These are phyloP conservation scores for Centropristis striata DNA, from an alignment of 2,113 vertebrate genomes.

Conservation along the genomic window DNA sequence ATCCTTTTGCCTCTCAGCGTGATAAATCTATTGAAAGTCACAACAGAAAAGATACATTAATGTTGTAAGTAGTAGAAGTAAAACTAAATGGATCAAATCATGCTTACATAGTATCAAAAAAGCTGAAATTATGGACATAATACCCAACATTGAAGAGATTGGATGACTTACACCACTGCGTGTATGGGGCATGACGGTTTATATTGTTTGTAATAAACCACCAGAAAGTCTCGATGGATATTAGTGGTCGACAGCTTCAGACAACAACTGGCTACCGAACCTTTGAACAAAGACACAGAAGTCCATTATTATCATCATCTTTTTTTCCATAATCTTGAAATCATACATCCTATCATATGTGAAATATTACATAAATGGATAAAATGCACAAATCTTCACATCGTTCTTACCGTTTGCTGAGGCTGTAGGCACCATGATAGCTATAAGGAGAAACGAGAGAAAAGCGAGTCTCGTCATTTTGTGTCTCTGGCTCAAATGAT, in stretches of 20 bases:
- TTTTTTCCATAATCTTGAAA: conserved; percentile 1
- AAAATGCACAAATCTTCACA: neutral
- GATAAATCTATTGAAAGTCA: conserved; percentile 71
- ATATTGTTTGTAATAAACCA: conserved; percentile 54
- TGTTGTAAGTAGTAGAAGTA: too few species aligned
- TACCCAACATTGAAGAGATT: neutral
- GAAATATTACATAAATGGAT: neutral
- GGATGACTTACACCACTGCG: conserved; percentile 77
- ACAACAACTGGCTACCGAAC: conserved; percentile 65
- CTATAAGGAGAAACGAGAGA: conserved; percentile 37
- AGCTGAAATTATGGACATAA: neutral
- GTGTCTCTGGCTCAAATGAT: conserved; percentile 9
- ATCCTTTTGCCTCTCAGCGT: conserved; percentile 40
- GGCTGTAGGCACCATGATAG: conserved; percentile 25
- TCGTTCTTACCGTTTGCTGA: conserved; percentile 60
- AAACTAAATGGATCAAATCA: too few species aligned
- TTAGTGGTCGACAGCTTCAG: neutral
- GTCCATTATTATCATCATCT: neutral
- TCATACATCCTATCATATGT: neutral
- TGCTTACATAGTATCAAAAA: too few species aligned
- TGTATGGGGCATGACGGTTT: conserved; percentile 22
- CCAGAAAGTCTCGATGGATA: conserved; percentile 13
- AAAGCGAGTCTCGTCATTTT: conserved; percentile 44
- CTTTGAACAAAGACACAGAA: conserved; percentile 52
- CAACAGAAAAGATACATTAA: neutral